Conservation (phyloP, 2,113 vertebrate genomes). For the Oryzias melastigma region DNA sequence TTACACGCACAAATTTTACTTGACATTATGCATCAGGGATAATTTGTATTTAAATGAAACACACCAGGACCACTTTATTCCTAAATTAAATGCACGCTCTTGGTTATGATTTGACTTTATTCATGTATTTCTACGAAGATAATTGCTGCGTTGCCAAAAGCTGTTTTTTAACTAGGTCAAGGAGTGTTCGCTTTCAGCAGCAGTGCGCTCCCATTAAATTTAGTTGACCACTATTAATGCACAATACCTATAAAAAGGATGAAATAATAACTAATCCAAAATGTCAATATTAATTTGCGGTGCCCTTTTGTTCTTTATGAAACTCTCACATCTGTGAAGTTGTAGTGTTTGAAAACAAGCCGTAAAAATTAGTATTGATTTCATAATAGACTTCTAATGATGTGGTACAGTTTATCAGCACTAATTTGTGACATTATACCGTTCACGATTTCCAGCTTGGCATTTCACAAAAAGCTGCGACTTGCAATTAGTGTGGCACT, state of each 20-base stretch:
- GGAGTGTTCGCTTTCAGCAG: neutral
- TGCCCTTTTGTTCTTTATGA: neutral
- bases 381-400: conserved; percentile 2
- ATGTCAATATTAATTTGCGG: too few relatives aligned
- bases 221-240: too few relatives aligned
- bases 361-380: conserved; percentile 3
- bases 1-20: neutral
- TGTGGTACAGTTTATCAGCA: neutral
- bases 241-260: too few relatives aligned
- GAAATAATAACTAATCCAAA: too few relatives aligned
- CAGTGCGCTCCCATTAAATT: neutral
- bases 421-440: neutral
- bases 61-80: neutral
- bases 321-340: neutral
- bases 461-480: conserved; percentile 27
- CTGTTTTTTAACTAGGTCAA: neutral
- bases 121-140: neutral
- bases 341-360: neutral
- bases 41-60: neutral
- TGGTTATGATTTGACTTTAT: neutral
- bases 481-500: conserved; percentile 14
- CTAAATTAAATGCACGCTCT: neutral
- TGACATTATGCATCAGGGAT: neutral
- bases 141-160: neutral
- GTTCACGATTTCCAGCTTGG: conserved; percentile 15